These are phyloP conservation scores for Pseudocheirus occidentalis DNA, from an alignment of 2,797 vertebrate species.

Conservation along the genomic window DNA sequence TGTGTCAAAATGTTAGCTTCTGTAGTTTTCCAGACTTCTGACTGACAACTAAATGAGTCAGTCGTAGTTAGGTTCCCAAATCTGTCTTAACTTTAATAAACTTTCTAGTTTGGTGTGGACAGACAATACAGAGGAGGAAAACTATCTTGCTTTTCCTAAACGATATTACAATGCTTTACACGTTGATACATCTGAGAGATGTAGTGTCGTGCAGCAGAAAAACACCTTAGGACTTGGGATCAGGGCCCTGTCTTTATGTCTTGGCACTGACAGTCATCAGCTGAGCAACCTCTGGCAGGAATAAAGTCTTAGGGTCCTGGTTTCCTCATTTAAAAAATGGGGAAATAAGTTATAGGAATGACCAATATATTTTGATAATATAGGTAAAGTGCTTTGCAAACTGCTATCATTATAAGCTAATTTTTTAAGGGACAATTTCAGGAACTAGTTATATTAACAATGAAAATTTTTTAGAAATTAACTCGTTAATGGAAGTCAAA, in stretches of 20 bases:
- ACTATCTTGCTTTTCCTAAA: neutral
- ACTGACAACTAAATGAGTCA: neutral
- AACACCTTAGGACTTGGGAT: neutral
- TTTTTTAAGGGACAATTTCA: neutral
- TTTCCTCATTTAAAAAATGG: neutral
- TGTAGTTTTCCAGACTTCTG: neutral
- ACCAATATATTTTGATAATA: neutral
- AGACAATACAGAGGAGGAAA: neutral
- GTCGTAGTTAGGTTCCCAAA: neutral
- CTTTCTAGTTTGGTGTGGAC: neutral
- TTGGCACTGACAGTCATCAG: neutral
- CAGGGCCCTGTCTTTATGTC: neutral
- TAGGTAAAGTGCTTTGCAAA: neutral
- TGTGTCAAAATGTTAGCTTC: neutral
- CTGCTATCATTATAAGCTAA: too few species aligned
- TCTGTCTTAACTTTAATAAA: conserved; percentile 1
- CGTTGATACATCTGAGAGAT: neutral
- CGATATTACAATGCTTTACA: neutral
- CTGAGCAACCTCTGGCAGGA: neutral
- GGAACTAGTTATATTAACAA: neutral
- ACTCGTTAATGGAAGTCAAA: neutral
- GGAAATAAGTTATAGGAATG: neutral
- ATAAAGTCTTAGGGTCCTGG: neutral
- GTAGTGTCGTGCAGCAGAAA: neutral
- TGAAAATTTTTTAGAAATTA: neutral